These are phyloP conservation scores for Hedychridium roseum DNA, from an alignment of 2,888 invertebrate genomes.

Conservation along the genomic window DNA sequence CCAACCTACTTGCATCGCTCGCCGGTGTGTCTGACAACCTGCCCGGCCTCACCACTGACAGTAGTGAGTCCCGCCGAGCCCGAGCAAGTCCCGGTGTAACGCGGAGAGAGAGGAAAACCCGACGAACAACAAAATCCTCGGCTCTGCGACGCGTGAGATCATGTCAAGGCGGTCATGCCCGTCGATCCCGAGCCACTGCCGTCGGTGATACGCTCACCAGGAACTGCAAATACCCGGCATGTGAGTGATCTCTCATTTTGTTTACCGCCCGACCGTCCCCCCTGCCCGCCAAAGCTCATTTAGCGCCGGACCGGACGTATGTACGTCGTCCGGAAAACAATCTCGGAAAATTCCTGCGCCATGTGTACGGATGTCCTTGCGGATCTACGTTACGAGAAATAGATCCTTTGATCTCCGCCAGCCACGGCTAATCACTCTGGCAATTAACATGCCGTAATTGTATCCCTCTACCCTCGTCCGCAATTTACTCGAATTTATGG, in stretches of 20 bases:
- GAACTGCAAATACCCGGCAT: neutral
- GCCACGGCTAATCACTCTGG: no score
- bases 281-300: neutral
- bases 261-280: neutral
- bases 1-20: neutral
- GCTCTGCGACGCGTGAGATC: neutral
- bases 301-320: no score
- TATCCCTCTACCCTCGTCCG: no score
- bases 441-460: no score
- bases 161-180: neutral
- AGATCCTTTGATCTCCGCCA: no score
- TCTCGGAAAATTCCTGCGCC: neutral
- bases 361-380: neutral
- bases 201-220: neutral
- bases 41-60: neutral
- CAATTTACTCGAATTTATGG: no score
- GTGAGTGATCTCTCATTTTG: neutral
- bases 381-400: neutral
- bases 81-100: neutral
- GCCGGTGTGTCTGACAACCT: neutral
- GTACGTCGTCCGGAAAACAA: no score
- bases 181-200: neutral
- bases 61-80: neutral
- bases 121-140: constrained; percentile 2
- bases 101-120: neutral